Evolutionary conservation across 2,888 invertebrate species (phyloP).

Genomic region (Oscheius sp.): DNA sequence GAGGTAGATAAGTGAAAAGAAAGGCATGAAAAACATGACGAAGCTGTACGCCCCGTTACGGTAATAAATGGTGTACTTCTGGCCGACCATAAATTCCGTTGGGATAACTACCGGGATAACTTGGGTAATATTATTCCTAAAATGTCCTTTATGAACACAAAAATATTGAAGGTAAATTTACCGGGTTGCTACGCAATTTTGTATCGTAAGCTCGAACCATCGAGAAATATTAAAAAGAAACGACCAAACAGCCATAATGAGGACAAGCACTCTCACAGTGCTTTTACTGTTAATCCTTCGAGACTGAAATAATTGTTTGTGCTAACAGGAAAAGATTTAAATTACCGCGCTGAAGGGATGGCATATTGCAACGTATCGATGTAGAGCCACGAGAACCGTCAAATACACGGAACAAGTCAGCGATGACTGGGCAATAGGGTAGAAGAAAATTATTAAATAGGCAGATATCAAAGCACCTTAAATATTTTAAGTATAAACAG

Average conservation of each 20-base stretch:
- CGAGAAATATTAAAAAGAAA: conserved; percentile 64
- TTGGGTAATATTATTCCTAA: conserved; percentile 13
- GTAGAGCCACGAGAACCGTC: conserved; percentile 67
- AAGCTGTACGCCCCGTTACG: conserved; percentile 63
- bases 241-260: conserved; percentile 45
- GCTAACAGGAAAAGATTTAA: conserved; percentile 36
- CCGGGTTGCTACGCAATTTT: conserved; percentile 45
- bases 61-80: conserved; percentile 56
- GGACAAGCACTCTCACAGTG: conserved; percentile 53
- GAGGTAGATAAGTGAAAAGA: conserved; percentile 59
- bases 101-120: conserved; percentile 55
- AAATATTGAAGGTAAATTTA: conserved; percentile 51
- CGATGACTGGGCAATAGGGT: conserved; percentile 61
- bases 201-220: conserved; percentile 62
- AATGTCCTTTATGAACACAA: no score
- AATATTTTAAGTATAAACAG: no score
- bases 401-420: conserved; percentile 66
- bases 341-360: conserved; percentile 59
- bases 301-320: conserved; percentile 61
- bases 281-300: conserved; percentile 51
- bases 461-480: conserved; percentile 38
- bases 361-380: conserved; percentile 68
- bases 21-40: conserved; percentile 68
- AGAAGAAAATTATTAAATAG: conserved; percentile 55
- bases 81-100: conserved; percentile 56